Conservation (phyloP, 2,797 vertebrate genomes). For the Ara ararauna region DNA sequence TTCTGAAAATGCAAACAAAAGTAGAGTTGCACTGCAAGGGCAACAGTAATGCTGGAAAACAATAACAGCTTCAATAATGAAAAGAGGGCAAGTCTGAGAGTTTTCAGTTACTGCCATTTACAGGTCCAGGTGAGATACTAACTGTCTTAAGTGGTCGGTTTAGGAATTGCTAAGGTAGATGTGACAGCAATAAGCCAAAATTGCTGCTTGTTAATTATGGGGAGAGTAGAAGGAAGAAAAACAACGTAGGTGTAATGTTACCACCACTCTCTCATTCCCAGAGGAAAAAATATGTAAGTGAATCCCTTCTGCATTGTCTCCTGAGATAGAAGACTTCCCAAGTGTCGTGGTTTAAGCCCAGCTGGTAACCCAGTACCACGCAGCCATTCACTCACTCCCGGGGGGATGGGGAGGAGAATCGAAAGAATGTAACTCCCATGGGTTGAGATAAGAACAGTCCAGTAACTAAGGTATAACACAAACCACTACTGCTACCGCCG, state of each 20-base stretch:
- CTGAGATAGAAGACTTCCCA: neutral
- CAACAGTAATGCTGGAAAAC: neutral
- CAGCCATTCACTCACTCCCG: too few species aligned
- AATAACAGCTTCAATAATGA: neutral
- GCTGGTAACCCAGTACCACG: too few species aligned
- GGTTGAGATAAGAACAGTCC: too few species aligned
- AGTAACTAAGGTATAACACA: too few species aligned
- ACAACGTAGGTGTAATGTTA: neutral
- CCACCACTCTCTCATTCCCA: neutral
- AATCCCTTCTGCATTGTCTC: neutral
- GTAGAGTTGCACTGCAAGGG: neutral
- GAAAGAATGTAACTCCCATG: too few species aligned
- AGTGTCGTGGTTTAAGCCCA: too few species aligned
- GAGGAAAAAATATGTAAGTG: neutral
- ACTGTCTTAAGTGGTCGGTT: neutral
- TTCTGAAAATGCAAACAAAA: neutral
- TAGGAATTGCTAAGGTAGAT: neutral
- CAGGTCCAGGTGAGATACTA: neutral
- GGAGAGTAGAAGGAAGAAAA: neutral
- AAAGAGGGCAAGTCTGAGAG: neutral
- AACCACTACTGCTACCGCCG: too few species aligned
- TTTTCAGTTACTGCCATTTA: neutral
- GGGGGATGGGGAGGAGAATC: too few species aligned
- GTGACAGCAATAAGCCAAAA: neutral
- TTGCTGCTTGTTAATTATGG: fast-evolving